A percentile compares a stretch with the other conserved stretches of the same genome.
Conservation (phyloP, 2,113 vertebrate genomes). For the Podarcis raffonei region DNA sequence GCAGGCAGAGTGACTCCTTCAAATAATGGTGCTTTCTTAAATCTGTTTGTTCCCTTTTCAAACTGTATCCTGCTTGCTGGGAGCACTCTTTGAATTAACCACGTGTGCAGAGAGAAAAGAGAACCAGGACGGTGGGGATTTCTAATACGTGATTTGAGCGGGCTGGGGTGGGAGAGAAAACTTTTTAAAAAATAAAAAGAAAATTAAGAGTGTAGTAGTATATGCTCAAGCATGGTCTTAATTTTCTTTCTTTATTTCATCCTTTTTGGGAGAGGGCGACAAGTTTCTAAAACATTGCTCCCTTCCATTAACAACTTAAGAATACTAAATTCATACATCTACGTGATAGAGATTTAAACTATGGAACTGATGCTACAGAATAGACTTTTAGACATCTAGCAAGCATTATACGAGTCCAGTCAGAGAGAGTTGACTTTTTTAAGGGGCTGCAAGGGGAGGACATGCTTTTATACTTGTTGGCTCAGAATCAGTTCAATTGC, state of each 20-base stretch:
- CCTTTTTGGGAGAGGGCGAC: too few species aligned
- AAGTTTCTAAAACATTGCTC: too few species aligned
- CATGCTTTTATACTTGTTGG: background rate
- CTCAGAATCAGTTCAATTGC: background rate
- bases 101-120: background rate
- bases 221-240: background rate
- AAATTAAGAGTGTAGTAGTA: background rate
- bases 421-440: background rate
- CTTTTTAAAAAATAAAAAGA: slow-evolving; percentile 5
- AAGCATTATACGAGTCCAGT: background rate
- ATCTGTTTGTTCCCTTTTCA: slow-evolving; percentile 45
- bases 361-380: background rate
- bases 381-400: slow-evolving; percentile 6
- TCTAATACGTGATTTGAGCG: slow-evolving; percentile 18
- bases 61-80: slow-evolving; percentile 32
- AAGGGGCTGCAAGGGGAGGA: background rate
- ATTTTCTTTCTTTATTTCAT: background rate
- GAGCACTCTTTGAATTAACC: slow-evolving; percentile 31
- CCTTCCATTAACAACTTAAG: background rate
- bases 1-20: slow-evolving; percentile 61
- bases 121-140: background rate
- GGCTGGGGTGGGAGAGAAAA: background rate
- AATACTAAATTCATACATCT: background rate
- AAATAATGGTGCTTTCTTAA: slow-evolving; percentile 69
- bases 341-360: background rate